A percentile compares a stretch with the other conserved stretches of the same genome.
Evolutionary conservation across 1,140 invertebrate species (phyloP).

Genomic region (Chelonus insularis): DNA sequence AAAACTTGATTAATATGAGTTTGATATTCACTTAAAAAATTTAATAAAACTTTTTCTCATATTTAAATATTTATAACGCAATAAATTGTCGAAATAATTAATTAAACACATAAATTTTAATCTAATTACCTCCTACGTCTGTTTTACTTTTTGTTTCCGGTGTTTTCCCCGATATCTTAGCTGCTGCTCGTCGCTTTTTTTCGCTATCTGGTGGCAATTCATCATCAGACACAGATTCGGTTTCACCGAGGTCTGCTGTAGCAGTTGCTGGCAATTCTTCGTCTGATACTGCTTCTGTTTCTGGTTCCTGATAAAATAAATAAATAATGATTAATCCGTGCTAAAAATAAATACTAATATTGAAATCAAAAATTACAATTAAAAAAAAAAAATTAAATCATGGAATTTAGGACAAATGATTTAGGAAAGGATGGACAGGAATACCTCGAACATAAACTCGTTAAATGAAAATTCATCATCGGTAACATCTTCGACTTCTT

Average conservation of each 20-base stretch:
- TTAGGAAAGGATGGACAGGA: conserved; percentile 9
- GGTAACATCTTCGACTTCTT: conserved; percentile 10
- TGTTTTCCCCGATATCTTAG: conserved; percentile 39
- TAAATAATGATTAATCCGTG: conserved; percentile 10
- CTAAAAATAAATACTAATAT: too few species aligned
- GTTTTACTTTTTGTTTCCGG: conserved; percentile 48
- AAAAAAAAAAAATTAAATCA: neutral
- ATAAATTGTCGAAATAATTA: too few species aligned
- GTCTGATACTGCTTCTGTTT: conserved; percentile 72
- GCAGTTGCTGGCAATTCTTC: conserved; percentile 77
- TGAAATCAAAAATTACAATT: too few species aligned
- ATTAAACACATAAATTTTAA: too few species aligned
- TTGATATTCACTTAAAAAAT: too few species aligned
- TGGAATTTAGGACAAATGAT: neutral
- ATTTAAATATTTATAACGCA: neutral
- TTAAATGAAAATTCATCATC: conserved; percentile 16
- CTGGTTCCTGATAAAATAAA: conserved; percentile 52
- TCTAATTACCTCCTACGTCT: conserved; percentile 41
- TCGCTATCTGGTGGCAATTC: conserved; percentile 69
- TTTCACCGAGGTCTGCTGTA: conserved; percentile 77
- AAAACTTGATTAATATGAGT: too few species aligned
- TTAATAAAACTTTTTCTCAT: too few species aligned
- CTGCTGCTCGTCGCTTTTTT: conserved; percentile 50
- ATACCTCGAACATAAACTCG: conserved; percentile 10
- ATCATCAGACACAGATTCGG: conserved; percentile 81